These are phyloP conservation scores for Cylas formicarius DNA, from an alignment of 1,140 invertebrate species.

Conservation along the genomic window DNA sequence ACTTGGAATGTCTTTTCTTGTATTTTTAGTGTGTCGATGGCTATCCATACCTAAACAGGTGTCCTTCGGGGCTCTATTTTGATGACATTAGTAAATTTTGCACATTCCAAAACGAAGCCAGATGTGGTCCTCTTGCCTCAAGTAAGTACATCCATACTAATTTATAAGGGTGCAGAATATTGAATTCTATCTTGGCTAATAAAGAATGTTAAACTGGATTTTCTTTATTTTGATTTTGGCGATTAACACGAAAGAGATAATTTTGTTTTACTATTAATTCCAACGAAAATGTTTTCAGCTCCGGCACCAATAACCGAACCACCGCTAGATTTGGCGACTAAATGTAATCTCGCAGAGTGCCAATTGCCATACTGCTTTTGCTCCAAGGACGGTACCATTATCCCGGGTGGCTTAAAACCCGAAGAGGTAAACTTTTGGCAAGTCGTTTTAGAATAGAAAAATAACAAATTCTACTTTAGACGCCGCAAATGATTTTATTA, in stretches of 20 bases:
- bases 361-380: conserved; percentile 87
- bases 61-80: conserved; percentile 82
- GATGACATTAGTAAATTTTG: conserved; percentile 86
- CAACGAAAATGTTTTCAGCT: too few relatives aligned
- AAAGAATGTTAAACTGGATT: not conserved
- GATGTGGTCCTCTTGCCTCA: conserved; percentile 78
- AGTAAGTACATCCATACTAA: too few relatives aligned
- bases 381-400: conserved; percentile 80
- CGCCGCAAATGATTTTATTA: conserved; percentile 87
- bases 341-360: conserved; percentile 71
- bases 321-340: conserved; percentile 66
- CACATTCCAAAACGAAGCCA: conserved; percentile 84
- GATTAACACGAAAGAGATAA: too few relatives aligned
- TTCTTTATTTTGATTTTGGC: conserved; percentile 29
- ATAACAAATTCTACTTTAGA: conserved; percentile 61
- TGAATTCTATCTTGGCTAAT: too few relatives aligned
- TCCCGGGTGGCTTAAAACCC: conserved; percentile 73
- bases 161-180: too few relatives aligned
- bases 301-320: conserved; percentile 71
- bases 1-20: not conserved
- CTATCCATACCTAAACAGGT: conserved; percentile 77
- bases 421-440: conserved; percentile 76
- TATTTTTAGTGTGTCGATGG: conserved; percentile 74
- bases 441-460: not conserved
- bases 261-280: too few relatives aligned